Evolutionary conservation across 2,113 vertebrate species (phyloP), one percentile per base, ranked within the genome.

Genomic region (Gymnogyps californianus): DNA sequence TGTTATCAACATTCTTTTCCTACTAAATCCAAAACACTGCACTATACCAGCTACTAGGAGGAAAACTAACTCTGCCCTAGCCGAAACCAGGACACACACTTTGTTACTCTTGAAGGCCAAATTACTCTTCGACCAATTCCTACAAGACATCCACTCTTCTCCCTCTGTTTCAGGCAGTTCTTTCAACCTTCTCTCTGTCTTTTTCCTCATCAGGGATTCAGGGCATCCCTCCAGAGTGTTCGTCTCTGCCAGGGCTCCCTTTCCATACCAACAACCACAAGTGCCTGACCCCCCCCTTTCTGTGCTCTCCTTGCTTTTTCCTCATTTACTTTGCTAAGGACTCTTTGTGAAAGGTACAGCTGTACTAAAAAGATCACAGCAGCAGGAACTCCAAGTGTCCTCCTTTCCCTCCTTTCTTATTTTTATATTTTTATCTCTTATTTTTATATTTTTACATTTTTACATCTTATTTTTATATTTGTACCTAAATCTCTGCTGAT

Each of bases 111-210:
- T 61, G 32, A 72, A 71, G 32, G 16, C 40, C 40, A 61, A 62
- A 67, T 78, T 72, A 40, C 17, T 36, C 19, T 59, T 61, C 71
- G 38, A 71, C 26, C 40, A 55, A 42, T 55, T 71, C 52, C 57
- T 71, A 31, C 1, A 0, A 54, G 55, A 49, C 19, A 54, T 38
- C 13, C 0, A 1, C 11, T 70, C 32, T 34, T 74, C 20, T 70
- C 11, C 22, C 18, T 55, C 61, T 42, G 5, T 59, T 65, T 71
- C 51, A 89, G n/a, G n/a, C 10, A 55, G 24, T 28, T 7, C 26
- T 61, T 85, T 71, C 52, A 77, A 44, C 24, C 7, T 42, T 10
- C 20, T 44, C 3, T 51, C 36, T 61, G 31, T 25, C 31, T 55
- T 81, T 75, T 47, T 34, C 38, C 24, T 65, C 38, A 57, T 51